Percentiles rank a stretch among this genome's conserved stretches.
Evolutionary conservation across 2,797 vertebrate genomes (phyloP).

Genomic region (Silurus aristotelis): DNA sequence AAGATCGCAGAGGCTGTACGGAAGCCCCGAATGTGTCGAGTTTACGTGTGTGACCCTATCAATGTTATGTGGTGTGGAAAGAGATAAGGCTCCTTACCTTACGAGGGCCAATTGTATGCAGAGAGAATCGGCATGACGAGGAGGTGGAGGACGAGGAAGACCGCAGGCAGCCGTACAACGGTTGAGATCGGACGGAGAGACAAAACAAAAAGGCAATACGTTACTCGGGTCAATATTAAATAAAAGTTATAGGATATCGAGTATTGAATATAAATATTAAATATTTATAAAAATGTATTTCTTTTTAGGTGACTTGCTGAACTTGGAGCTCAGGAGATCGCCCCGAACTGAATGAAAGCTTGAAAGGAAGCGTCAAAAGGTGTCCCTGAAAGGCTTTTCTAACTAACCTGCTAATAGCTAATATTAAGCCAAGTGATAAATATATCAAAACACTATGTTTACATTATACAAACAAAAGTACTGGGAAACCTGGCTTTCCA

Average conservation of each 20-base stretch:
- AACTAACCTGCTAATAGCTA: neutral
- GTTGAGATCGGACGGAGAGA: constrained; percentile 47
- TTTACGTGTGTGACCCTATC: constrained; percentile 51
- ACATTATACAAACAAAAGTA: too few relatives aligned
- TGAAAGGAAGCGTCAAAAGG: neutral
- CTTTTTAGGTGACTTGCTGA: too few relatives aligned
- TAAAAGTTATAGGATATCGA: too few relatives aligned
- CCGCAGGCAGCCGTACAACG: neutral
- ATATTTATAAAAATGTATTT: too few relatives aligned
- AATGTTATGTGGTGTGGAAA: constrained; percentile 72
- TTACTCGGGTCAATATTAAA: constrained; percentile 72
- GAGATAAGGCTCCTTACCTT: constrained; percentile 98
- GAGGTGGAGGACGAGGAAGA: constrained; percentile 5
- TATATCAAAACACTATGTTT: too few relatives aligned
- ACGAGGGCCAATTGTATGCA: constrained; percentile 90
- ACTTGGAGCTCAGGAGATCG: too few relatives aligned
- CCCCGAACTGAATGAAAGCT: neutral
- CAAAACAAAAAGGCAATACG: constrained; percentile 85
- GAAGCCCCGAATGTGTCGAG: constrained; percentile 50
- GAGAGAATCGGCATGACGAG: constrained; percentile 51
- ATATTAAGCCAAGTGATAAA: neutral
- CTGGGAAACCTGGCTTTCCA: too few relatives aligned
- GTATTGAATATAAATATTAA: too few relatives aligned
- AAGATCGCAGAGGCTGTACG: constrained; percentile 34
- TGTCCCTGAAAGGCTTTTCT: neutral